A percentile compares a stretch with the other conserved stretches of the same genome.
These are phyloP conservation scores for Pomatorhinus ruficollis DNA, from an alignment of 2,113 vertebrate genomes.

Conservation along the genomic window DNA sequence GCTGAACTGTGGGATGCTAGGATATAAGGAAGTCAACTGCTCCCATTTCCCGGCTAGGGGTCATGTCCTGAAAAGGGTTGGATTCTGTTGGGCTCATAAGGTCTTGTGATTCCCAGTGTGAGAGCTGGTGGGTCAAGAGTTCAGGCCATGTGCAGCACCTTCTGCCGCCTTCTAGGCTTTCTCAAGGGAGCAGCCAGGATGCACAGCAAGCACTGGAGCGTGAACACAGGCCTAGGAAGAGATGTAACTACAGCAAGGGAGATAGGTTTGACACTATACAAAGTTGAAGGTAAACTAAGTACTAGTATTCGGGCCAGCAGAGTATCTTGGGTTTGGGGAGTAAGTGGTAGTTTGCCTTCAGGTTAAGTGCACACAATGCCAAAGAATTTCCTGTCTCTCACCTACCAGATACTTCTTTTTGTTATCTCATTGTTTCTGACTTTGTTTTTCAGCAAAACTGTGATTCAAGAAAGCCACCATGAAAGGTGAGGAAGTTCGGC, in stretches of 20 bases:
- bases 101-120: background rate
- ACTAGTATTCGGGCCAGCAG: background rate
- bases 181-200: background rate
- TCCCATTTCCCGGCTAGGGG: background rate
- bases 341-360: background rate
- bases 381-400: background rate
- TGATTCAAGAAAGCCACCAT: constrained; percentile 63
- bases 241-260: background rate
- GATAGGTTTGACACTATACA: background rate
- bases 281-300: background rate
- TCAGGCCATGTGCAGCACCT: background rate
- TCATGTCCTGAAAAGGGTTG: background rate
- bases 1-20: background rate
- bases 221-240: background rate
- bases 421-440: background rate
- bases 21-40: background rate
- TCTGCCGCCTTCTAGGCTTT: background rate
- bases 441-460: constrained; percentile 23
- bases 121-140: background rate
- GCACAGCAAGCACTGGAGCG: fast-evolving
- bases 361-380: background rate
- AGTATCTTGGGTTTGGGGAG: background rate
- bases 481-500: constrained; percentile 82
- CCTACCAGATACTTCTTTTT: background rate
- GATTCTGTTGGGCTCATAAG: background rate